Conservation (phyloP, 1,140 invertebrate genomes). For the Bombus vancouverensis region DNA sequence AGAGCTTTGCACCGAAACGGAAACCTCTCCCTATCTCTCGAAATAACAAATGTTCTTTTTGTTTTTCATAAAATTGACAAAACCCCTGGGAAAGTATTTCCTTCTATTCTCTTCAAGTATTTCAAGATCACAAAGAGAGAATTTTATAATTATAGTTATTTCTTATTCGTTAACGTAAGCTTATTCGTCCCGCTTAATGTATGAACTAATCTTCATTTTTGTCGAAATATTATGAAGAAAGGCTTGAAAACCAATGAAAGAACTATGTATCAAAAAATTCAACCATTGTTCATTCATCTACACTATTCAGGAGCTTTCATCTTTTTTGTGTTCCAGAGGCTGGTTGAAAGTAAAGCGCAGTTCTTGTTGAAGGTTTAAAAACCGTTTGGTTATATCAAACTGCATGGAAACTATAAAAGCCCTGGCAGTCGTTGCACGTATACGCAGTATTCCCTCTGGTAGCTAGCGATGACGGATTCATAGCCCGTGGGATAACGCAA, state of each 20-base stretch:
- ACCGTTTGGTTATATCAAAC: constrained; percentile 19
- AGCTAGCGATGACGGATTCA: constrained; percentile 78
- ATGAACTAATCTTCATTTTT: background rate
- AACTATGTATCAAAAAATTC: background rate
- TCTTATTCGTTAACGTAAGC: too few species aligned
- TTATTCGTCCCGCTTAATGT: background rate
- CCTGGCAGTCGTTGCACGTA: constrained; percentile 45
- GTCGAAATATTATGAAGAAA: background rate
- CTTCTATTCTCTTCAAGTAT: background rate
- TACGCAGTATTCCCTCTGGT: constrained; percentile 53
- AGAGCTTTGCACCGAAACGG: constrained; percentile 48
- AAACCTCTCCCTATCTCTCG: constrained; percentile 30
- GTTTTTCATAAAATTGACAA: background rate
- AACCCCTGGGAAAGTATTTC: background rate
- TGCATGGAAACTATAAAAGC: constrained; percentile 74
- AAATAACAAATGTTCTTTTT: constrained; percentile 41
- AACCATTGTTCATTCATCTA: background rate
- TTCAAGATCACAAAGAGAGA: background rate
- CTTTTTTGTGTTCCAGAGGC: background rate
- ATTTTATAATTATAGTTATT: background rate
- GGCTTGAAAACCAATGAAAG: background rate
- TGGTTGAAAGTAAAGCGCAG: constrained; percentile 9
- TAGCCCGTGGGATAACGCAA: constrained; percentile 66
- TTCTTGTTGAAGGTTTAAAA: constrained; percentile 32
- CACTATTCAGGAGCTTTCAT: background rate